A percentile compares a stretch with the other conserved stretches of the same genome.
Conservation (phyloP, 2,888 invertebrate species). For the Cosmorhoe ocellata region DNA sequence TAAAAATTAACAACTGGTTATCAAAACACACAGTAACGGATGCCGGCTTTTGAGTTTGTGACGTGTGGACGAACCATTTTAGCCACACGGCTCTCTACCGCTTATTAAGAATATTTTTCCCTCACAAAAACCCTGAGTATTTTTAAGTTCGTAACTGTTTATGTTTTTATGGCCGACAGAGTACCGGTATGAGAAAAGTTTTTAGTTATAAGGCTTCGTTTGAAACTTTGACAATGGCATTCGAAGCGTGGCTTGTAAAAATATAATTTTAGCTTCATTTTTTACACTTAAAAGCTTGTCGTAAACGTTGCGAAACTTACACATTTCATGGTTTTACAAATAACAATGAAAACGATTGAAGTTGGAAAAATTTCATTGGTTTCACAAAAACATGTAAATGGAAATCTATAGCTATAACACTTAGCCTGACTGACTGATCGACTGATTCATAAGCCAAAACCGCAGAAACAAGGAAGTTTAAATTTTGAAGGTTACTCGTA, state of each 20-base stretch:
- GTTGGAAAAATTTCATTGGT: too few relatives aligned
- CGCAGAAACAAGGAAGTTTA: too few relatives aligned
- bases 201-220: constrained; percentile 28
- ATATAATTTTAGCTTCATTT: constrained; percentile 29
- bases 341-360: too few relatives aligned
- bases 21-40: constrained; percentile 11
- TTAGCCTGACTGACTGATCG: too few relatives aligned
- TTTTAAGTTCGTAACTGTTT: constrained; percentile 50
- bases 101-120: constrained; percentile 60
- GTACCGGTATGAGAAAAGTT: constrained; percentile 48
- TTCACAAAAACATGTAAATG: too few relatives aligned
- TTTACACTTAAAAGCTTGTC: constrained; percentile 16
- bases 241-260: constrained; percentile 28
- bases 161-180: constrained; percentile 42
- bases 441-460: too few relatives aligned
- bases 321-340: background rate
- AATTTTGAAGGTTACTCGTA: too few relatives aligned
- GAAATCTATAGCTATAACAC: too few relatives aligned
- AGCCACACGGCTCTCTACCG: constrained; percentile 50
- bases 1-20: constrained; percentile 14
- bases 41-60: constrained; percentile 48
- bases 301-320: constrained; percentile 5
- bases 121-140: constrained; percentile 52
- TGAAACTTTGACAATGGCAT: constrained; percentile 32
- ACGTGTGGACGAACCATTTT: constrained; percentile 55